Base-by-base conservation (phyloP, 2,888 invertebrate genomes). In the Parnassius smintheus region DNA sequence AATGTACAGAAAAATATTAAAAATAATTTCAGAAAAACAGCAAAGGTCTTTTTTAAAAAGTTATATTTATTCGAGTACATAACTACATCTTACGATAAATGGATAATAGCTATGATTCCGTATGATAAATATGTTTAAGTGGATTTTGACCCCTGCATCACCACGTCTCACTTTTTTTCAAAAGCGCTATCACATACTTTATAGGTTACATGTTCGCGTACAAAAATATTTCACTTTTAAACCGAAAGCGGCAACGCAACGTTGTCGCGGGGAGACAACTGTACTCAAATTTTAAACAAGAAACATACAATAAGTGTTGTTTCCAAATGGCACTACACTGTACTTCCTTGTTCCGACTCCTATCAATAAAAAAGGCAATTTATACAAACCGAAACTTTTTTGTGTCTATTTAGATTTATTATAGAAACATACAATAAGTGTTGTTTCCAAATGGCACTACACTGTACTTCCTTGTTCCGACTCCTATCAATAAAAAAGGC, bases 61-160 rank as follows among this genome's bases (percentile, higher is more conserved):
- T 91, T 90, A 91, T 88, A 91, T 92, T 92, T 92, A 92, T 92
- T 92, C 91, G 91, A 92, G 92, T 92, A 92, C 88, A 92, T 92
- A 92, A 91, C 91, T 92, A 92, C 91, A 91, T 83, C 91, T 91
- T 92, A 92, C 86, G 85, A 88, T 86, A 88, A 88, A 88, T 88
- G 86, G 85, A 90, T 88, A 88, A 86, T 88, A 88, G 85, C 87
- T 90, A 91, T 88, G 82, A 81, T 86, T 88, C 86, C 87, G 86
- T 86, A 77, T 80, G 88, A 90, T 91, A 91, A 91, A 91, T 91
- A 91, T 87, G 86, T 81, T 86, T 83, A 85, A 85, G 83, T 84
- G 82, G 83, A 80, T 83, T 83, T 80, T 85, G 85, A 86, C 86
- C 85, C 84, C 80, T 80, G 81, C 81, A 72, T 81, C 76, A 73